These are phyloP conservation scores for Carollia perspicillata DNA, from an alignment of 2,113 vertebrate genomes.

Conservation along the genomic window DNA sequence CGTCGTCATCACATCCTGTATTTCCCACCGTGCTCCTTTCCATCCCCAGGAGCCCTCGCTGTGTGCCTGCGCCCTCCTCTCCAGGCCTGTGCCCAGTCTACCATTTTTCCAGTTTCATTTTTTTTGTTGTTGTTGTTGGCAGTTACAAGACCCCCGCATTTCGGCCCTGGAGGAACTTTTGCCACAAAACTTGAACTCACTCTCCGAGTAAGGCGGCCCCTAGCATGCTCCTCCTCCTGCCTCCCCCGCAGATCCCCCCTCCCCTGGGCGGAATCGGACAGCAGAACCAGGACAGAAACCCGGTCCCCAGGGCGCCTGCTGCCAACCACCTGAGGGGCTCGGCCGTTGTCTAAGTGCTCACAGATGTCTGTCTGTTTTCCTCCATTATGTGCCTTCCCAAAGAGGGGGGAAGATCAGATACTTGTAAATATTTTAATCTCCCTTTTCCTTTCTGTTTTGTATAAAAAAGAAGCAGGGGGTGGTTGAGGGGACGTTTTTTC, in stretches of 20 bases:
- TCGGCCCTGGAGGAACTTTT: not conserved
- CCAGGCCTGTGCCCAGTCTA: not conserved
- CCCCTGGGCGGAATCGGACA: not conserved
- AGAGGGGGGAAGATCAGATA: not conserved
- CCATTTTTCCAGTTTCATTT: not conserved
- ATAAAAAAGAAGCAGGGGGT: constrained; percentile 30
- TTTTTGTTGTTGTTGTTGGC: not conserved
- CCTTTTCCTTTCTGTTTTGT: constrained; percentile 3
- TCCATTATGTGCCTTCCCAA: not conserved
- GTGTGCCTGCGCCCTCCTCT: not conserved
- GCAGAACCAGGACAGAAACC: not conserved
- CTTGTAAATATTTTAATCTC: constrained; percentile 54
- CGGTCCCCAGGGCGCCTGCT: fast-evolving
- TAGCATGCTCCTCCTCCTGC: fast-evolving
- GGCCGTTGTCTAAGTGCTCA: not conserved
- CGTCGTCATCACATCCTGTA: fast-evolving
- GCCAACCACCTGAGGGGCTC: not conserved
- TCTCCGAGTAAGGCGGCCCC: not conserved
- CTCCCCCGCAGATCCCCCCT: fast-evolving
- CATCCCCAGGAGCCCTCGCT: not conserved
- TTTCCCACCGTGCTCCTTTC: not conserved
- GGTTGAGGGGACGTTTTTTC: not conserved
- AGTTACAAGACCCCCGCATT: not conserved
- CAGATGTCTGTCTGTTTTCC: constrained; percentile 40
- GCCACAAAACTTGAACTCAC: not conserved